A percentile compares a stretch with the other conserved stretches of the same genome.
Conservation (phyloP, 2,888 invertebrate species). For the Pterobdella sp. region DNA sequence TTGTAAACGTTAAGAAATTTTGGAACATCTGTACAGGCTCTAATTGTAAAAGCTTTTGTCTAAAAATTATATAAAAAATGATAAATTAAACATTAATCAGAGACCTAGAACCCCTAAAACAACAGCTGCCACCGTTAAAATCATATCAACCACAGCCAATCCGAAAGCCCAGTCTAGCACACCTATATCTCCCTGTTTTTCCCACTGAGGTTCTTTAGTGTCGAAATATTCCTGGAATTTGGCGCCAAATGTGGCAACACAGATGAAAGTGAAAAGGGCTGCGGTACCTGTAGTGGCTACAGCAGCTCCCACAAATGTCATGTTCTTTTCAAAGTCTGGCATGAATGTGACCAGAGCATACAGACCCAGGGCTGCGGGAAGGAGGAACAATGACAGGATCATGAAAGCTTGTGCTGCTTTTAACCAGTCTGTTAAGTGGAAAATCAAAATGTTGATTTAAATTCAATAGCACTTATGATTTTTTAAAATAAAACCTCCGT, state of each 20-base stretch:
- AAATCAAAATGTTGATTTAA: not conserved
- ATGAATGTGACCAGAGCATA: conserved; percentile 34
- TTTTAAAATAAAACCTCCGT: conserved; percentile 34
- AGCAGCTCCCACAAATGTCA: conserved; percentile 29
- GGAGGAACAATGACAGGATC: conserved; percentile 35
- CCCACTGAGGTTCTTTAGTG: conserved; percentile 31
- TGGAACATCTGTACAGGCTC: too few relatives aligned
- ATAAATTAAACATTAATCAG: not conserved
- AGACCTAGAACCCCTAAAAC: conserved; percentile 17
- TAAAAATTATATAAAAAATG: not conserved
- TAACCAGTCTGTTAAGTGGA: conserved; percentile 36
- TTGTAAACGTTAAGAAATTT: too few relatives aligned
- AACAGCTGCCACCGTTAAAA: conserved; percentile 32
- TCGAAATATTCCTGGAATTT: conserved; percentile 36
- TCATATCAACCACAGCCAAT: conserved; percentile 28
- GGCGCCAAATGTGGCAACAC: conserved; percentile 33
- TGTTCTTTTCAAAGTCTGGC: conserved; percentile 33
- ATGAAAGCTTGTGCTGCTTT: conserved; percentile 38
- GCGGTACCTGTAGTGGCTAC: conserved; percentile 32
- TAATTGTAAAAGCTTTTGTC: too few relatives aligned
- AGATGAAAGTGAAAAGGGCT: conserved; percentile 35
- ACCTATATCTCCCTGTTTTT: conserved; percentile 27
- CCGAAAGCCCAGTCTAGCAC: conserved; percentile 37
- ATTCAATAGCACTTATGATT: not conserved
- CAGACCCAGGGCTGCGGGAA: conserved; percentile 35